A percentile compares a stretch with the other conserved stretches of the same genome.
phyloP scores from a whole-genome alignment of 2,888 invertebrate species.

The Siphlonurus alternatus region DNA sequence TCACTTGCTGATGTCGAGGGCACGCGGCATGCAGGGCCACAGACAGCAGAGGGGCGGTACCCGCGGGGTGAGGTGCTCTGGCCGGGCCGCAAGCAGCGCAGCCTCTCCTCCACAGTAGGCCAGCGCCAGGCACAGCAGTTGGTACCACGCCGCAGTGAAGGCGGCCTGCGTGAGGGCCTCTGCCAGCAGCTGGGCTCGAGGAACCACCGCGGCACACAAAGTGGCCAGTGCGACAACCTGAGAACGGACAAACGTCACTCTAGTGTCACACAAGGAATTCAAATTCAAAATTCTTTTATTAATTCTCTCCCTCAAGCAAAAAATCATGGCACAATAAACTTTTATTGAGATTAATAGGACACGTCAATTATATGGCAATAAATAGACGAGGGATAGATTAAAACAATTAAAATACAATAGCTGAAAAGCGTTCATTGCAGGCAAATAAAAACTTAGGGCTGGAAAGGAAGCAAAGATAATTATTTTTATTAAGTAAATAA shows the following conservation, averaged over 20 bases:
- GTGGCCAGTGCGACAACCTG: constrained; percentile 41
- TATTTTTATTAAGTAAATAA: too few species aligned
- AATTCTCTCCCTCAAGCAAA: not conserved
- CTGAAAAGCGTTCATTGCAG: too few species aligned
- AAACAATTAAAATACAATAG: too few species aligned
- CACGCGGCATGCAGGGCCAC: constrained; percentile 48
- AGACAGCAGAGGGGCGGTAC: constrained; percentile 58
- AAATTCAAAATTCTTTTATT: not conserved
- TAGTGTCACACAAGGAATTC: not conserved
- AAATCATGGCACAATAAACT: not conserved
- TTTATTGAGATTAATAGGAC: constrained; percentile 2
- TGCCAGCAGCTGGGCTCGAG: constrained; percentile 44
- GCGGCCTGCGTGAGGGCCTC: constrained; percentile 51
- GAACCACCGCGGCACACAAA: constrained; percentile 39
- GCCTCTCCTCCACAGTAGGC: constrained; percentile 45
- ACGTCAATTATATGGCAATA: not conserved
- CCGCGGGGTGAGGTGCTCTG: constrained; percentile 39
- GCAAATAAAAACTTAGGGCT: too few species aligned
- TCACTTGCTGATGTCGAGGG: constrained; percentile 37
- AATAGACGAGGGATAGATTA: too few species aligned
- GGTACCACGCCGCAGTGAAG: constrained; percentile 51
- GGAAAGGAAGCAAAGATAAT: too few species aligned
- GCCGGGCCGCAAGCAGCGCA: constrained; percentile 37
- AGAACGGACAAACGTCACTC: constrained; percentile 15
- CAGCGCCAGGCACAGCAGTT: constrained; percentile 46